A percentile compares a stretch with the other conserved stretches of the same genome.
Evolutionary conservation across 2,888 invertebrate genomes (phyloP).

Genomic region (Tuta absoluta): DNA sequence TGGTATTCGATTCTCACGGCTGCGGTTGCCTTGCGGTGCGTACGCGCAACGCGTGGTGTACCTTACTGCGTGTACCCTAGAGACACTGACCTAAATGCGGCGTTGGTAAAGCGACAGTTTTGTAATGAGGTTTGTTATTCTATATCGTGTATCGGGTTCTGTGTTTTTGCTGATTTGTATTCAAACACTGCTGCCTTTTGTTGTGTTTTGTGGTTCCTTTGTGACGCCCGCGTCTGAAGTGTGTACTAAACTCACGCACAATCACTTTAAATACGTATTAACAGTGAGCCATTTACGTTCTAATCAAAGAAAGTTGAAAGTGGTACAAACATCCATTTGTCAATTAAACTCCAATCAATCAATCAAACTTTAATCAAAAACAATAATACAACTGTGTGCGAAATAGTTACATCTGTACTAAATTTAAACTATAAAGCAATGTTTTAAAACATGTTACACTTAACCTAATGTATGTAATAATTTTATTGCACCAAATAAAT

Average conservation of each 20-base stretch:
- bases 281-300: too few relatives aligned
- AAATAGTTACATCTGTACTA: too few relatives aligned
- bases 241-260: not conserved
- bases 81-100: slow-evolving; percentile 21
- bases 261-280: too few relatives aligned
- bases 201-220: not conserved
- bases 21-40: slow-evolving; percentile 2
- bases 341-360: too few relatives aligned
- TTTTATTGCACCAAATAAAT: too few relatives aligned
- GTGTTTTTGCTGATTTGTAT: slow-evolving; percentile 7
- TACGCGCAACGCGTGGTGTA: not conserved
- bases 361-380: too few relatives aligned
- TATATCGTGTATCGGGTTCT: not conserved
- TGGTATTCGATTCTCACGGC: slow-evolving; percentile 13
- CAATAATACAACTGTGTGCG: too few relatives aligned
- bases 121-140: slow-evolving; percentile 12
- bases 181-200: not conserved
- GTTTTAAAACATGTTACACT: too few relatives aligned
- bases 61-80: not conserved
- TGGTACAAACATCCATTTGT: too few relatives aligned
- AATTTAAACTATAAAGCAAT: too few relatives aligned
- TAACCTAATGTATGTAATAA: too few relatives aligned
- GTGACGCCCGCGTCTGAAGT: not conserved
- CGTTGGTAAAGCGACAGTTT: not conserved
- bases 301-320: too few relatives aligned